phyloP scores from a whole-genome alignment of 1,140 invertebrate genomes.

The Cydia pomonella region DNA sequence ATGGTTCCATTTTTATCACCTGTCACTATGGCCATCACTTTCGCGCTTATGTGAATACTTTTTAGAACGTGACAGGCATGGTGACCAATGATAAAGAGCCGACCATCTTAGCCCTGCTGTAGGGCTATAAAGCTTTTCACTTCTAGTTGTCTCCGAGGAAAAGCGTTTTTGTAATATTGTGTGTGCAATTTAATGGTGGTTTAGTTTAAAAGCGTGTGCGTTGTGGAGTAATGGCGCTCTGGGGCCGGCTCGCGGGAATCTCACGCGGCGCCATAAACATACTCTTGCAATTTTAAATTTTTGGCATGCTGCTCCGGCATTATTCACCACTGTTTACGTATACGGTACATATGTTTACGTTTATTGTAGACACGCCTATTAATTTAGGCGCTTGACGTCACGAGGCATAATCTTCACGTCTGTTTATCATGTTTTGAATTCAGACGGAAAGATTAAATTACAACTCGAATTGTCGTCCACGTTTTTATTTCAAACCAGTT shows the following conservation, averaged over 20 bases:
- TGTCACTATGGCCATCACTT: no score
- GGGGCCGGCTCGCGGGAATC: conserved; percentile 46
- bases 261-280: conserved; percentile 51
- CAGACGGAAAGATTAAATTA: neutral
- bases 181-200: conserved; percentile 53
- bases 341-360: neutral
- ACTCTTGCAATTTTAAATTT: conserved; percentile 66
- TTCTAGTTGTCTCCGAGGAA: neutral
- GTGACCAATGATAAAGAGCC: no score
- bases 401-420: neutral
- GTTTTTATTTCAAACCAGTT: neutral
- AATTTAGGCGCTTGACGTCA: neutral
- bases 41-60: no score
- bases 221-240: conserved; percentile 51
- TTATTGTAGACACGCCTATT: conserved; percentile 20
- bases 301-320: conserved; percentile 55
- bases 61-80: no score
- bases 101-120: no score
- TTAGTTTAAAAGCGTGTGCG: conserved; percentile 64
- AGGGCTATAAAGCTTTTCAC: no score
- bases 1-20: no score
- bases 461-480: neutral
- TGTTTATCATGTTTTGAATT: neutral
- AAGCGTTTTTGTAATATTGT: conserved; percentile 41
- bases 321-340: conserved; percentile 51